Percentiles rank a stretch among this genome's conserved stretches.
Conservation (phyloP, 2,797 vertebrate genomes). For the Melanotaenia maccullochi region DNA sequence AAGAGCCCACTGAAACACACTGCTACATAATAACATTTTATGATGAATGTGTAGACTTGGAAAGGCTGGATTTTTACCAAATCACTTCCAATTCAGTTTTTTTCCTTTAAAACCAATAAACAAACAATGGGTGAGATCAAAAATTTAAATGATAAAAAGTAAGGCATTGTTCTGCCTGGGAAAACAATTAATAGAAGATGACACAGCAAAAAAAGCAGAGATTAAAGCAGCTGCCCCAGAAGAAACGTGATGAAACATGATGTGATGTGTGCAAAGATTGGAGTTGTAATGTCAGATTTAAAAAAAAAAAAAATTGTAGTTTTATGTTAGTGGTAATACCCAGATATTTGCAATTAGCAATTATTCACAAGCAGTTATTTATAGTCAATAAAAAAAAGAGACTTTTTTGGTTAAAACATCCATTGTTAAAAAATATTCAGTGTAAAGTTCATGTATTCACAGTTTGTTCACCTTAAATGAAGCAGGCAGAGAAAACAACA, state of each 20-base stretch:
- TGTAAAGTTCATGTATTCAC: neutral
- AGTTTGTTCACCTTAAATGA: conserved; percentile 23
- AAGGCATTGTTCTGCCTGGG: too few relatives aligned
- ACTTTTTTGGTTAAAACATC: neutral
- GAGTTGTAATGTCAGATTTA: neutral
- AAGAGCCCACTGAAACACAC: neutral
- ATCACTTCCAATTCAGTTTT: neutral
- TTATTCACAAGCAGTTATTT: neutral
- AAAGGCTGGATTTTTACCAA: neutral
- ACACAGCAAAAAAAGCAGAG: neutral
- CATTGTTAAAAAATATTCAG: neutral
- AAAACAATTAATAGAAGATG: too few relatives aligned
- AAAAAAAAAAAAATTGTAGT: neutral
- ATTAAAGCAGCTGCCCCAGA: neutral
- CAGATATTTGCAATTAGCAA: neutral
- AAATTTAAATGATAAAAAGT: neutral
- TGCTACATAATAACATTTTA: neutral
- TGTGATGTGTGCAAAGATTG: neutral
- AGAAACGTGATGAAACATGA: too few relatives aligned
- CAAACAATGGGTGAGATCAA: neutral
- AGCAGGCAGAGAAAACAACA: conserved; percentile 21
- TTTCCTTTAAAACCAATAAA: neutral
- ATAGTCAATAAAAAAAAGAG: neutral
- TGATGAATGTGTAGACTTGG: neutral
- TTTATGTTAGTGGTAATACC: neutral